Evolutionary conservation across 2,888 invertebrate genomes (phyloP), one percentile per base, ranked within the genome.

Genomic region (Acronicta leporina): DNA sequence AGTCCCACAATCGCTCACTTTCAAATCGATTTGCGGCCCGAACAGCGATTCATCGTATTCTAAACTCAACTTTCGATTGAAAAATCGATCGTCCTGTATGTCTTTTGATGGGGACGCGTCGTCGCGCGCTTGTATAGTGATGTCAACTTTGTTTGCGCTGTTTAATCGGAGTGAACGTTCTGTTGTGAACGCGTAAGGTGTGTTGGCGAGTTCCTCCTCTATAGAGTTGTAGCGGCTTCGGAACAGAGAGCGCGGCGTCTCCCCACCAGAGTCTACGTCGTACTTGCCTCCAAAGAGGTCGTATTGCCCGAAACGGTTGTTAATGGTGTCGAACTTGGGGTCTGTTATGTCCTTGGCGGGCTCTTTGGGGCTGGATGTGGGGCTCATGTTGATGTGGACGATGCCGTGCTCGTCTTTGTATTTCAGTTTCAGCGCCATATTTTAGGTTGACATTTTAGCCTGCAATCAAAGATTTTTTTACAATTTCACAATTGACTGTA

Each of bases 171-270:
- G 72, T 15, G 90, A 82, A 40, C 91, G 88, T 3, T 90, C 89
- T 0, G 90, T 87, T 0, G 92, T 89, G 86, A 95, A 95, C 58
- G 95, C 95, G 81, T 95, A 95, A 20, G 95, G 95, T 51, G 95
- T 95, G 68, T 94, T 95, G 0, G 95, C 94, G 0, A 95, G 79
- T 33, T 95, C 95, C 60, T 94, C 92, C 66, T 95, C 95, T 1
- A 95, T 88, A 63, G 94, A 94, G 72, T 94, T 95, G 90, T 94
- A 94, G 5, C 95, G 87, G 64, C 92, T 94, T 8, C 94, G 84
- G 81, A 95, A 95, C 2, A 95, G 84, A 25, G 94, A 94, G 3
- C 84, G 87, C 25, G 86, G 83, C 13, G 81, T 78, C 70, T 85
- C 88, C 82, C 83, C 87, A 61, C 87, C 83, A 38, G 78, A 72